Percentiles rank a stretch among this genome's conserved stretches.
Conservation (phyloP, 2,113 vertebrate species). For the Siniperca chuatsi region DNA sequence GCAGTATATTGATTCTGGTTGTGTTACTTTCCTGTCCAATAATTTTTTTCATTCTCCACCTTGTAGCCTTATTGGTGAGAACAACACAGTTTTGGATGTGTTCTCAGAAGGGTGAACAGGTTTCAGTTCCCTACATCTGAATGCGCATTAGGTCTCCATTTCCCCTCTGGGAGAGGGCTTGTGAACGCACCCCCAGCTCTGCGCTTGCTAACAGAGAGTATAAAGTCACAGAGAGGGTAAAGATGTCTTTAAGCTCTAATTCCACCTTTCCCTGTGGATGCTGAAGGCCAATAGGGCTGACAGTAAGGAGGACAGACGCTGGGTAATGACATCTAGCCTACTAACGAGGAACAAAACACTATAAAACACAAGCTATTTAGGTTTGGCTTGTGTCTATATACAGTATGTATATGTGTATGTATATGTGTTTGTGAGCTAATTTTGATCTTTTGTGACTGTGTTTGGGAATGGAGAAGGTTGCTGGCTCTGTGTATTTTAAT, state of each 20-base stretch:
- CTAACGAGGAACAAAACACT: constrained; percentile 70
- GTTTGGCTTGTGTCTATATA: constrained; percentile 17
- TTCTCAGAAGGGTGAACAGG: constrained; percentile 16
- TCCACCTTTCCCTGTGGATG: constrained; percentile 64
- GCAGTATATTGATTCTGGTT: constrained; percentile 18
- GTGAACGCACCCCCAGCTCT: constrained; percentile 26
- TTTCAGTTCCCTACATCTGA: constrained; percentile 45
- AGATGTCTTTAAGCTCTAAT: constrained; percentile 78
- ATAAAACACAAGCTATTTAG: constrained; percentile 54
- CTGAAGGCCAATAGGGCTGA: constrained; percentile 61
- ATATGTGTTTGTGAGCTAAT: background rate
- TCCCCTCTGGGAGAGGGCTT: constrained; percentile 28
- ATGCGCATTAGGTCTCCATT: constrained; percentile 48
- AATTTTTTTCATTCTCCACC: background rate
- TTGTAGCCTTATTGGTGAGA: background rate
- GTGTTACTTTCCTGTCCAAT: constrained; percentile 9
- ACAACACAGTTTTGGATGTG: constrained; percentile 10
- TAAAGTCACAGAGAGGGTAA: constrained; percentile 76
- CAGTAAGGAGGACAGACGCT: constrained; percentile 46
- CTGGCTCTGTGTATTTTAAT: background rate
- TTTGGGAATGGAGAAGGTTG: background rate
- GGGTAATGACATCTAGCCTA: constrained; percentile 75
- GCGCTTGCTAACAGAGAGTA: constrained; percentile 52
- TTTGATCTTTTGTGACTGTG: constrained; percentile 10
- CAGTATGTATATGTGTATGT: background rate